Conservation (phyloP, 2,888 invertebrate genomes). For the Stenurella melanura region DNA sequence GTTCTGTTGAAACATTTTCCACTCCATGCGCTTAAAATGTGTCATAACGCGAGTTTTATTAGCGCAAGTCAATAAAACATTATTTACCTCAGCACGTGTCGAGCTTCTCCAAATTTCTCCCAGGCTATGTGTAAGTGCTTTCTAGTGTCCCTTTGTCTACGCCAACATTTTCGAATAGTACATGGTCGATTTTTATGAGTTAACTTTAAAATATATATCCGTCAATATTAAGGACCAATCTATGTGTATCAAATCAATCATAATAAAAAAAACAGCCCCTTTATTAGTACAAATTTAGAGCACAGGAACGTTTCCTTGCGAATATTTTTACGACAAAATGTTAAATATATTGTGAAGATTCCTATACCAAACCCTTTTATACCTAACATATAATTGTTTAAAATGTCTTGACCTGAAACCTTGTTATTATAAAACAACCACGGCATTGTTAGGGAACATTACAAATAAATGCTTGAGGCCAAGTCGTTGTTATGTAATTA, state of each 20-base stretch:
- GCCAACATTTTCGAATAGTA: background rate
- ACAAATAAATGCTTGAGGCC: background rate
- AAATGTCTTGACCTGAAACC: background rate
- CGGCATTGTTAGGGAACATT: background rate
- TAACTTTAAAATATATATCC: background rate
- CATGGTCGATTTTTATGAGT: background rate
- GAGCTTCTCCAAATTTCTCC: background rate
- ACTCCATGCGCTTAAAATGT: background rate
- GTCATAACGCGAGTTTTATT: background rate
- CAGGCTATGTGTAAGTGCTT: background rate
- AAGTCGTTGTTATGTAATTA: background rate
- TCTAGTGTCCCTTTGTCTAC: conserved; percentile 1
- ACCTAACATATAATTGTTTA: background rate
- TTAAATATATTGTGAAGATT: too few relatives aligned
- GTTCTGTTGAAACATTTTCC: background rate
- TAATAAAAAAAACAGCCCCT: background rate
- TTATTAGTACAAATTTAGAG: background rate
- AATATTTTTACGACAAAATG: background rate
- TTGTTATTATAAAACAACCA: background rate
- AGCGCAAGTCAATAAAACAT: background rate
- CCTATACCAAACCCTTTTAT: too few relatives aligned
- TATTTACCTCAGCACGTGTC: background rate
- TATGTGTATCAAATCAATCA: background rate
- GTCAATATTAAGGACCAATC: background rate
- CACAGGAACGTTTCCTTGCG: background rate